These are phyloP conservation scores for Ctenoplectra terminalis DNA, from an alignment of 1,140 invertebrate genomes.

Conservation along the genomic window DNA sequence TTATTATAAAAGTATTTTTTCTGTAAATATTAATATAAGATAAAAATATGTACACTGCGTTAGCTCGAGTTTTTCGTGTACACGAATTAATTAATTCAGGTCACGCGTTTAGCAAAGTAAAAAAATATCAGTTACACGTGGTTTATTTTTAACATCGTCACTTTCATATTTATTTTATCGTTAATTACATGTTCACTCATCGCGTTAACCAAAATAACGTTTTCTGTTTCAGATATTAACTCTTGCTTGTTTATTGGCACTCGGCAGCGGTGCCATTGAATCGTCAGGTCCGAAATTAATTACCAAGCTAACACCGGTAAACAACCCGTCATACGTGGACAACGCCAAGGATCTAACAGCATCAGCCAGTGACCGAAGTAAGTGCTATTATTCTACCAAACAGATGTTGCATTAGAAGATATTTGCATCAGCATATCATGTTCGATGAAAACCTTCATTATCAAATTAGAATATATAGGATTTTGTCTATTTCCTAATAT, in stretches of 20 bases:
- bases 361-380: slow-evolving; percentile 71
- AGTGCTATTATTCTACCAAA: background rate
- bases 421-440: background rate
- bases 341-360: slow-evolving; percentile 61
- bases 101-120: too few relatives aligned
- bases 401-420: background rate
- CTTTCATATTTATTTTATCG: too few relatives aligned
- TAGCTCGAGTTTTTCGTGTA: too few relatives aligned
- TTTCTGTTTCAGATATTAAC: slow-evolving; percentile 51
- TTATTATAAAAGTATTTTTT: background rate
- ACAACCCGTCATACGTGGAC: slow-evolving; percentile 30
- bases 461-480: too few relatives aligned
- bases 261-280: slow-evolving; percentile 55
- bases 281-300: slow-evolving; percentile 35
- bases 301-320: slow-evolving; percentile 59
- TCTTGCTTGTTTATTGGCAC: slow-evolving; percentile 47
- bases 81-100: too few relatives aligned
- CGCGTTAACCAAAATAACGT: background rate
- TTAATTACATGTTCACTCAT: too few relatives aligned
- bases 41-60: too few relatives aligned
- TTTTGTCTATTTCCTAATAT: background rate
- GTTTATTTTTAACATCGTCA: too few relatives aligned
- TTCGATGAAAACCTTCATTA: background rate
- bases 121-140: too few relatives aligned
- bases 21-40: too few relatives aligned